These are phyloP conservation scores for Eubasilissa regina DNA, from an alignment of 1,140 invertebrate species.

Conservation along the genomic window DNA sequence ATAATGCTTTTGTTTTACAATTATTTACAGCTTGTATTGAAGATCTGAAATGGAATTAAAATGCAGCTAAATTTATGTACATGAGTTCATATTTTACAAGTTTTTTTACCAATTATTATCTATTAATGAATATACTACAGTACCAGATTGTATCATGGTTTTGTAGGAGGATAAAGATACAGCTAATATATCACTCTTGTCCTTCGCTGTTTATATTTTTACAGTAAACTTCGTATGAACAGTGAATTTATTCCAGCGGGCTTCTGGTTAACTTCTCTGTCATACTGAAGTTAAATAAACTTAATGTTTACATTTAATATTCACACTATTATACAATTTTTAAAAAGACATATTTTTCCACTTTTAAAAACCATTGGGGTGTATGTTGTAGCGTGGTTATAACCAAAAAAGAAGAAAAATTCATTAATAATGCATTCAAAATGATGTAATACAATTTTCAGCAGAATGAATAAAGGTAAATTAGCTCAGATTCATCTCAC, in stretches of 20 bases:
- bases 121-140: too few species aligned
- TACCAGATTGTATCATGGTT: conserved; percentile 5
- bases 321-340: conserved; percentile 6
- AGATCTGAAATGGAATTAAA: neutral
- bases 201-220: conserved; percentile 43
- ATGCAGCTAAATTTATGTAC: conserved; percentile 12
- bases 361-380: too few species aligned
- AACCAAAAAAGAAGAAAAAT: too few species aligned
- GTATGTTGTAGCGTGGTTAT: too few species aligned
- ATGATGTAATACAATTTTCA: too few species aligned
- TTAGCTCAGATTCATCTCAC: neutral
- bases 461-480: too few species aligned
- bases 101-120: too few species aligned
- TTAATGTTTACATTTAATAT: conserved; percentile 13
- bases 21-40: conserved; percentile 25
- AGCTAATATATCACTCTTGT: conserved; percentile 42
- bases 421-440: too few species aligned
- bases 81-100: neutral
- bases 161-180: conserved; percentile 16
- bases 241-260: conserved; percentile 30
- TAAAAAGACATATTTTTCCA: too few species aligned
- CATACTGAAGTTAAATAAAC: neutral
- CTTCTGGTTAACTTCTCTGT: conserved; percentile 30
- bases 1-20: neutral
- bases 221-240: conserved; percentile 15